Conservation (phyloP, 2,113 vertebrate species). For the Alligator sinensis region DNA sequence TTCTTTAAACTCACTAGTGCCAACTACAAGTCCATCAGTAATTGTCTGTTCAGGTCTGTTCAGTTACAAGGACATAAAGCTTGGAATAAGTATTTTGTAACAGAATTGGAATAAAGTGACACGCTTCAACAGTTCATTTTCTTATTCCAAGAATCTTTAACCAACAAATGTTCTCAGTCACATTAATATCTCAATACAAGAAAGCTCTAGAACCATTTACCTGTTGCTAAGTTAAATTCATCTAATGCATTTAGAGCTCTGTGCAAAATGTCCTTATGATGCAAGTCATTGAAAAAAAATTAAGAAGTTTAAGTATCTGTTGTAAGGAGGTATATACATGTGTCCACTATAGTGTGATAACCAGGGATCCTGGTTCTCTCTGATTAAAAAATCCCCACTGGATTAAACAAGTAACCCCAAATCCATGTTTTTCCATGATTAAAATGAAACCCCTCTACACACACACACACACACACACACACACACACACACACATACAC, state of each 20-base stretch:
- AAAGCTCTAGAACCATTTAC: neutral
- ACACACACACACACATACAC: too few relatives aligned
- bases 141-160: conserved; percentile 63
- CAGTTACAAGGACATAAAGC: conserved; percentile 51
- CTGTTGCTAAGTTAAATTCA: neutral
- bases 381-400: too few relatives aligned
- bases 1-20: conserved; percentile 59
- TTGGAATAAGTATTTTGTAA: conserved; percentile 65
- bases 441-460: too few relatives aligned
- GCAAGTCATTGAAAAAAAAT: too few relatives aligned
- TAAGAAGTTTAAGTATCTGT: too few relatives aligned
- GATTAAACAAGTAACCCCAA: too few relatives aligned
- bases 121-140: conserved; percentile 61
- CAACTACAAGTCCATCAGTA: conserved; percentile 71
- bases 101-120: conserved; percentile 57
- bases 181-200: neutral
- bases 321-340: too few relatives aligned
- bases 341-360: too few relatives aligned
- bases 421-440: too few relatives aligned
- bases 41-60: conserved; percentile 56
- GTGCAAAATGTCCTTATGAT: neutral
- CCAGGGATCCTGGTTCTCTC: too few relatives aligned
- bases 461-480: too few relatives aligned
- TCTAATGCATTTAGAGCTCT: neutral
- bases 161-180: conserved; percentile 49